Percentiles rank a stretch among this genome's conserved stretches.
These are phyloP conservation scores for Tragelaphus oryx DNA, from an alignment of 2,797 vertebrate species.

Conservation along the genomic window DNA sequence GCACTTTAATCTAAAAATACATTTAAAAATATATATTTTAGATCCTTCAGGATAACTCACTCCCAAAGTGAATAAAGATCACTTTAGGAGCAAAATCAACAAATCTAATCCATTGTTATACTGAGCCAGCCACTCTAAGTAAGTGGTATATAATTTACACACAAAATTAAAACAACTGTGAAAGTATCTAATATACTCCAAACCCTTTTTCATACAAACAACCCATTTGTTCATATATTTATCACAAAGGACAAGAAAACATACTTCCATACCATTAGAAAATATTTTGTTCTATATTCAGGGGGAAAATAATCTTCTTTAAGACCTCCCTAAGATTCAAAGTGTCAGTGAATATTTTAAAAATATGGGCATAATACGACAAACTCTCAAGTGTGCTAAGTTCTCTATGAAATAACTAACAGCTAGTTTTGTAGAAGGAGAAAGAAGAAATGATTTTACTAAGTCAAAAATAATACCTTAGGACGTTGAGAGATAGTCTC, in stretches of 20 bases:
- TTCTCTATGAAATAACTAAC: neutral
- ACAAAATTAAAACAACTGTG: neutral
- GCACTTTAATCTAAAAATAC: conserved; percentile 66
- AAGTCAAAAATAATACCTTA: neutral
- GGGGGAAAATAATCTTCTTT: neutral
- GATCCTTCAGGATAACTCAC: conserved; percentile 11
- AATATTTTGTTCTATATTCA: conserved; percentile 12
- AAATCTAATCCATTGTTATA: neutral
- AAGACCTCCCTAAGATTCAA: conserved; percentile 26
- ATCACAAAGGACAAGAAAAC: conserved; percentile 18
- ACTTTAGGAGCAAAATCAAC: conserved; percentile 9
- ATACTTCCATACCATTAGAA: conserved; percentile 21
- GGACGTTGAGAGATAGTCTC: neutral
- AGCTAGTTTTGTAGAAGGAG: neutral
- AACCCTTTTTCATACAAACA: neutral
- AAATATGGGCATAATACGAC: neutral
- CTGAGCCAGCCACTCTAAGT: neutral
- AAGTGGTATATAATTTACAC: neutral
- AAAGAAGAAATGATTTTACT: conserved; percentile 2
- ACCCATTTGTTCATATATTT: neutral
- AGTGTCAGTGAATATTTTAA: neutral
- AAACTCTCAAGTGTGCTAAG: neutral
- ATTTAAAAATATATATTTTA: conserved; percentile 42
- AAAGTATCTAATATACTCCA: neutral
- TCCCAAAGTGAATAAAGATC: conserved; percentile 18